Evolutionary conservation across 2,113 vertebrate species (phyloP).

Genomic region (Labrus mixtus): DNA sequence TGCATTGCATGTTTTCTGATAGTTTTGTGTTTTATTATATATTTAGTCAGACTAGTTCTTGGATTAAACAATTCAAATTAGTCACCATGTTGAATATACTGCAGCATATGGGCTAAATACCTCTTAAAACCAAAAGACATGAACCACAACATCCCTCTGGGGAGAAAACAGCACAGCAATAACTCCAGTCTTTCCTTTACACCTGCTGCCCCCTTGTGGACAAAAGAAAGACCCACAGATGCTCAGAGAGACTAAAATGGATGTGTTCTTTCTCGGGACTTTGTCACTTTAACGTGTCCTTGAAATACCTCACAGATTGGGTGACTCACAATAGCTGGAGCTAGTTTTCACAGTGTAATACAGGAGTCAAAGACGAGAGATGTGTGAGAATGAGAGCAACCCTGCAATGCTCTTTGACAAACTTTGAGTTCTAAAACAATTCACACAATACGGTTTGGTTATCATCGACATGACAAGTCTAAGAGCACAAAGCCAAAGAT

Average conservation of each 20-base stretch:
- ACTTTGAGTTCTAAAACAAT: neutral
- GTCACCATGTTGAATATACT: neutral
- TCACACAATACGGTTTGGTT: too few species aligned
- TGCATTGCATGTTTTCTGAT: neutral
- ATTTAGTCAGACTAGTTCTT: neutral
- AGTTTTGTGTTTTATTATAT: neutral
- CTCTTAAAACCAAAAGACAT: conserved; percentile 7
- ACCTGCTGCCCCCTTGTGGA: conserved; percentile 73
- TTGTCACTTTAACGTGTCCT: conserved; percentile 55
- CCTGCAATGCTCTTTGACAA: neutral
- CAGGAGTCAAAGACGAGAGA: conserved; percentile 35
- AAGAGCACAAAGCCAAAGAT: too few species aligned
- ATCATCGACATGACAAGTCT: too few species aligned
- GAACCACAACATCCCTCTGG: neutral
- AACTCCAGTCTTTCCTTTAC: conserved; percentile 18
- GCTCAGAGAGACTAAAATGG: neutral
- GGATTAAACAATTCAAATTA: neutral
- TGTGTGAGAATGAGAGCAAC: conserved; percentile 9
- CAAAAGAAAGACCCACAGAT: conserved; percentile 3
- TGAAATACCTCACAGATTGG: conserved; percentile 61
- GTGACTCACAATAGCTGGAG: conserved; percentile 56
- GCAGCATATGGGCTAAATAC: conserved; percentile 8
- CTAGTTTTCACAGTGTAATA: conserved; percentile 25
- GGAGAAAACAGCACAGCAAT: neutral
- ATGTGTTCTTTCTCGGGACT: conserved; percentile 25